Base-by-base conservation (phyloP, 2,888 invertebrate genomes). In the Marasmarcha lunaedactyla region DNA sequence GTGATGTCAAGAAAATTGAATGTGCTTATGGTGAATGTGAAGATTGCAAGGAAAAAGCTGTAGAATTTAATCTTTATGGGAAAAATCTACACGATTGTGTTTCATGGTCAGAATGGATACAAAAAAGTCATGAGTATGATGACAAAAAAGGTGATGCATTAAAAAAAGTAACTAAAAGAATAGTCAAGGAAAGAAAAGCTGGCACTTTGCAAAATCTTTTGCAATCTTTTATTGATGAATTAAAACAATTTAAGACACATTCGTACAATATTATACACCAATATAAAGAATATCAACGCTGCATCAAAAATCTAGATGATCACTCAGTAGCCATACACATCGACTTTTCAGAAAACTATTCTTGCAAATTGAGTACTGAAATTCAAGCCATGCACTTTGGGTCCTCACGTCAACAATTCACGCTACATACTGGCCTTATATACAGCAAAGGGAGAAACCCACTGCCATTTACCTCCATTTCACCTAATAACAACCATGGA, bases 271-370 rank as follows among this genome's bases (percentile, higher is more conserved):
- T 41, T 10, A n/a, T 26, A 14, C 37, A 41, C 13, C 37, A 37
- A 11, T 37, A 41, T 27, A 34, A 34, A 33, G 5, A 37, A 26
- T 41, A 41, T 25, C 33, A 26, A 6, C 11, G 2, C 26, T 37
- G 37, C 34, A 37, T 26, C 6, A 11, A 41, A 34, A 41, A 41
- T 37, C 12, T 41, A 14, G 14, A 37, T 34, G 34, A 41, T 10
- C 33, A 10, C 9, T 26, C 33, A 9, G 34, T 37, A 1, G 41
- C 9, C 10, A 14, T 35, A 35, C 27, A 27, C 30, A 27, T 35
- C 15, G 45, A 45, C 7, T 45, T 45, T 35, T 38, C 38, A 1
- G 45, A 45, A 30, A 42, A 45, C 26, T 45, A 45, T 37, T 1
- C 15, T 36, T 42, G 40, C 36, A 42, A 40, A 39, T 36, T 25